Percentiles rank a stretch among this genome's conserved stretches.
Evolutionary conservation across 2,797 vertebrate genomes (phyloP).

Genomic region (Erethizon dorsatum): DNA sequence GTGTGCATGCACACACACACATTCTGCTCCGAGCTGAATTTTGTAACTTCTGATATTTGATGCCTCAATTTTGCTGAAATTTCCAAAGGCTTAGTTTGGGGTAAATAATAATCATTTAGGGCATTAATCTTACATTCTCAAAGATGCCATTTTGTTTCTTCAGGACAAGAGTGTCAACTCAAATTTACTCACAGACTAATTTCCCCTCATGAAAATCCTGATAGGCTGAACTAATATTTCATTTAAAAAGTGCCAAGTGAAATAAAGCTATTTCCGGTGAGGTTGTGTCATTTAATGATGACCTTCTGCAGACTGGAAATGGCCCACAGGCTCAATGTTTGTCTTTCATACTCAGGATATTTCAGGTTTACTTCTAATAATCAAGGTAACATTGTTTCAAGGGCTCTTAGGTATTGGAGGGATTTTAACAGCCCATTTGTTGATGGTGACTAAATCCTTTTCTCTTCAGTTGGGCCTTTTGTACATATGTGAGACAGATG

Average conservation of each 20-base stretch:
- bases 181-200: constrained; percentile 74
- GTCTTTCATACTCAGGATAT: constrained; percentile 75
- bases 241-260: constrained; percentile 59
- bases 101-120: constrained; percentile 75
- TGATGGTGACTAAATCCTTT: constrained; percentile 59
- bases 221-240: constrained; percentile 69
- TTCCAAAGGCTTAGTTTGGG: constrained; percentile 62
- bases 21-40: background rate
- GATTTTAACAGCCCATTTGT: constrained; percentile 65
- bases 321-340: constrained; percentile 61
- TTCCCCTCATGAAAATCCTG: constrained; percentile 72
- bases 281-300: constrained; percentile 75
- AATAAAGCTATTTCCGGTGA: constrained; percentile 75
- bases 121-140: constrained; percentile 77
- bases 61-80: constrained; percentile 54
- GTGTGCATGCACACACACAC: background rate
- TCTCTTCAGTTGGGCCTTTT: constrained; percentile 46
- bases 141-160: constrained; percentile 76
- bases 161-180: constrained; percentile 76
- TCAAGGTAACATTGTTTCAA: constrained; percentile 61
- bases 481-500: constrained; percentile 53
- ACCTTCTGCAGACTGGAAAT: constrained; percentile 69
- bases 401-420: constrained; percentile 19
- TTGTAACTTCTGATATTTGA: constrained; percentile 55
- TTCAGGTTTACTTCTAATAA: constrained; percentile 71